Conservation (phyloP, 2,888 invertebrate genomes). For the Tribolium freemani region DNA sequence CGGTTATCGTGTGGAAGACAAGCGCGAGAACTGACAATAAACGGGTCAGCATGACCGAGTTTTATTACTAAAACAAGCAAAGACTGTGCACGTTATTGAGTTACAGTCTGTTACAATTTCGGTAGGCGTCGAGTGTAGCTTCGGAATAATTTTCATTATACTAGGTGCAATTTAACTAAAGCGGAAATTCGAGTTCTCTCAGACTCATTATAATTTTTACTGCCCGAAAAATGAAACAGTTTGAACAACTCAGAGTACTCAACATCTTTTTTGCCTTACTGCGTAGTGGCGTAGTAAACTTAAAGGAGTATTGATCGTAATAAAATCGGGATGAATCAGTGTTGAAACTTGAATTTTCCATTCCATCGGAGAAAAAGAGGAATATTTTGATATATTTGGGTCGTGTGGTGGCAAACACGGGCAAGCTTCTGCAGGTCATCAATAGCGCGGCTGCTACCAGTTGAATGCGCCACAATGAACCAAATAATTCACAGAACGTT, state of each 20-base stretch:
- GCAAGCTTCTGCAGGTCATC: constrained; percentile 7
- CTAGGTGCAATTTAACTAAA: background rate
- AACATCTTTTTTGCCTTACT: background rate
- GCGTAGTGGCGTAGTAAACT: constrained; percentile 32
- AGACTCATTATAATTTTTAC: background rate
- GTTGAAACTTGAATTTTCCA: background rate
- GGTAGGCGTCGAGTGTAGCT: background rate
- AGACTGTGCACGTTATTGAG: background rate
- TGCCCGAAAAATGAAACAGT: background rate
- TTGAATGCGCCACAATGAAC: constrained; percentile 29
- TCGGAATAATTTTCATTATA: background rate
- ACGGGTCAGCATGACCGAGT: constrained; percentile 9
- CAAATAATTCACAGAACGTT: constrained; percentile 28
- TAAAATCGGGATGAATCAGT: constrained; percentile 34
- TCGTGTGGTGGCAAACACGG: constrained; percentile 7
- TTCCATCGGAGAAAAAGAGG: background rate
- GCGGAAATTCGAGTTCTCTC: background rate
- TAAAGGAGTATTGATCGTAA: constrained; percentile 32
- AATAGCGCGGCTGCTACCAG: constrained; percentile 20
- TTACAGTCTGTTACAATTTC: constrained; percentile 1
- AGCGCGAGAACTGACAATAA: background rate
- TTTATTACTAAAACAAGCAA: constrained; percentile 21
- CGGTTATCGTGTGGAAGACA: constrained; percentile 12
- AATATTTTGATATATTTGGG: background rate
- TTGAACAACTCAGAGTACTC: background rate